Evolutionary conservation across 2,888 invertebrate species (phyloP), one percentile per base, ranked within the genome.

Genomic region (Synanthedon tipuliformis): DNA sequence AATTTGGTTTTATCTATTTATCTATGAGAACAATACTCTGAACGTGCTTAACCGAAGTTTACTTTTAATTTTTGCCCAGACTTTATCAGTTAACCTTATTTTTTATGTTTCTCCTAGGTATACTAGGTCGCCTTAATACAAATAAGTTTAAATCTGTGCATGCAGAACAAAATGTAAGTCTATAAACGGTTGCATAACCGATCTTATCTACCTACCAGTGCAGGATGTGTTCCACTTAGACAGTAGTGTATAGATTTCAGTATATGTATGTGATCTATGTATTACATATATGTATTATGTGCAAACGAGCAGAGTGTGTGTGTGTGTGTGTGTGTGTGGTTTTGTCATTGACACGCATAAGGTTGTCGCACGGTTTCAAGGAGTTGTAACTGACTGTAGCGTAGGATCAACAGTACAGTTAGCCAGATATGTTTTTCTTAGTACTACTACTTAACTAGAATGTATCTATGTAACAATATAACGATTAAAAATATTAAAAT

Each of bases 301-400:
- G 58, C 58, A 61, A 54, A 56, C 55, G 55, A 57, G 59, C 23
- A 57, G 61, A 60, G 63, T 60, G 66, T 57, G 63, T 58, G 63
- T 59, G 58, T 54, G 63, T 60, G 66, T 57, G 63, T 58, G 63
- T 59, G 58, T 54, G 56, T 56, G 60, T 60, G 57, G 53, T 55
- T 54, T 77, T 73, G 83, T 82, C 82, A 82, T 82, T 83, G 83
- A 81, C 82, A 81, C 64, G 74, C 66, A 70, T 79, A 70, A 73
- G 83, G 81, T 81, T 79, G 81, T 75, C 79, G 45, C 45, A 13
- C 45, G 45, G n/a, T 13, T 15, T 3, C 12, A 45, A 45, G 45
- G 45, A 45, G 45, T 45, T 45, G 45, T 15, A 15, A 45, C 10
- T 10, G 10, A 34, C 10, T 34, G 34, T 10, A 10, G 34, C 10